A percentile compares a stretch with the other conserved stretches of the same genome.
phyloP scores from a whole-genome alignment of 2,113 vertebrate species.

The Amazona vittata region DNA sequence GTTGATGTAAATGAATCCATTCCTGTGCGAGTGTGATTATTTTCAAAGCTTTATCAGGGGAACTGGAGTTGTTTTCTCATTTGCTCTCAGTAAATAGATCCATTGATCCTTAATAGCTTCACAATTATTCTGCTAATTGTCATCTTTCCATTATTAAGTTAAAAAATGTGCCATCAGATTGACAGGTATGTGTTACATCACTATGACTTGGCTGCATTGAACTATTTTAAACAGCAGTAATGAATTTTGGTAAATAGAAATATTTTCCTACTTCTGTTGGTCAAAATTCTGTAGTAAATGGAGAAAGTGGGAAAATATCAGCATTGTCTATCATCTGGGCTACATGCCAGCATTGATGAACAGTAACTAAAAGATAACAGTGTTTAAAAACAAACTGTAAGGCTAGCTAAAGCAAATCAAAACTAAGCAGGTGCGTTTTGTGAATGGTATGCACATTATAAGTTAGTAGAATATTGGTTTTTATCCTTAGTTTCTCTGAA shows the following conservation, averaged over 20 bases:
- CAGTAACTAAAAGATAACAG: not conserved
- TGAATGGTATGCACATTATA: not conserved
- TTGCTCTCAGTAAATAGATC: not conserved
- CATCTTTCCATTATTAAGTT: not conserved
- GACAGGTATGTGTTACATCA: not conserved
- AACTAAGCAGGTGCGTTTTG: not conserved
- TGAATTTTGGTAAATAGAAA: not conserved
- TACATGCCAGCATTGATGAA: not conserved
- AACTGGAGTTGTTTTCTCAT: conserved; percentile 27
- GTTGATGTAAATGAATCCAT: not conserved
- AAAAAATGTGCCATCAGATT: not conserved
- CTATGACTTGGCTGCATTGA: not conserved
- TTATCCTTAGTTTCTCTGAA: not conserved
- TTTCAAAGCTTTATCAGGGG: conserved; percentile 6
- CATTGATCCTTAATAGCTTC: conserved; percentile 13
- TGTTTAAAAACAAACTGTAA: not conserved
- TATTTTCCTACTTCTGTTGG: not conserved
- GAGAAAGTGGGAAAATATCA: not conserved
- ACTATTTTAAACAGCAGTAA: not conserved
- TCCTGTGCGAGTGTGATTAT: not conserved
- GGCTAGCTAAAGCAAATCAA: not conserved
- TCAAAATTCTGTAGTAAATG: not conserved
- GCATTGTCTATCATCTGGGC: not conserved
- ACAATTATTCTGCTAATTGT: not conserved
- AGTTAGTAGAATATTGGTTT: not conserved